Conservation (phyloP, 1,140 invertebrate genomes). For the Pomacea maculata region DNA sequence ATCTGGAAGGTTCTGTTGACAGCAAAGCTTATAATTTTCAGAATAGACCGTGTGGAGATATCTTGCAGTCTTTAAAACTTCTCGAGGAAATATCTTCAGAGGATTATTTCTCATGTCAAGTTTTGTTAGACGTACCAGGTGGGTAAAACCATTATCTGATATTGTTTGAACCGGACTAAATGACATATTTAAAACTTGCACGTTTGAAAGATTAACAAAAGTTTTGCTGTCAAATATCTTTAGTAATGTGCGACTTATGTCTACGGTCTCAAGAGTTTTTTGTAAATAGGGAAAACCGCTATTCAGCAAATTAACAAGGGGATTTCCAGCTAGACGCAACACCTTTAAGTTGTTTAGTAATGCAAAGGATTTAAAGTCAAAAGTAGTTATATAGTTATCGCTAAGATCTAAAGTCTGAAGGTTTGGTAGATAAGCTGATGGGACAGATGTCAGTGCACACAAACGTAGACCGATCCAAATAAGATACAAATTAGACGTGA, state of each 20-base stretch:
- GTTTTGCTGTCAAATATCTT: neutral
- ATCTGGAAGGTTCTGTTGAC: conserved; percentile 22
- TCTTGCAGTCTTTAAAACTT: conserved; percentile 20
- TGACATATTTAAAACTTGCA: neutral
- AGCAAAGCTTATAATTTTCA: conserved; percentile 43
- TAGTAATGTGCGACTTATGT: neutral
- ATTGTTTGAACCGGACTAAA: neutral
- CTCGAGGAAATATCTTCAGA: neutral
- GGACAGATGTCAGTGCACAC: neutral
- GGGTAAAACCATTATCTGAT: neutral
- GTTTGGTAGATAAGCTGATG: neutral
- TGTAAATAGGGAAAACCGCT: neutral
- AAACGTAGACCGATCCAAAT: neutral
- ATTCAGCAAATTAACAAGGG: neutral
- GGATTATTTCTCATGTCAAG: conserved; percentile 1
- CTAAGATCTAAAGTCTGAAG: conserved; percentile 10
- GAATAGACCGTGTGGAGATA: conserved; percentile 22
- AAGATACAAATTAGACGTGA: neutral
- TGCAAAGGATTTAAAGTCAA: neutral
- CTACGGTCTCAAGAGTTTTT: neutral
- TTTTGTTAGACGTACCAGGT: neutral
- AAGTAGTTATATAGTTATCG: neutral
- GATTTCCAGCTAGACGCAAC: conserved; percentile 3
- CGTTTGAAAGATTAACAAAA: neutral
- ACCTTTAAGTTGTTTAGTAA: neutral